phyloP scores from a whole-genome alignment of 2,113 vertebrate genomes.

The Prolemur simus region DNA sequence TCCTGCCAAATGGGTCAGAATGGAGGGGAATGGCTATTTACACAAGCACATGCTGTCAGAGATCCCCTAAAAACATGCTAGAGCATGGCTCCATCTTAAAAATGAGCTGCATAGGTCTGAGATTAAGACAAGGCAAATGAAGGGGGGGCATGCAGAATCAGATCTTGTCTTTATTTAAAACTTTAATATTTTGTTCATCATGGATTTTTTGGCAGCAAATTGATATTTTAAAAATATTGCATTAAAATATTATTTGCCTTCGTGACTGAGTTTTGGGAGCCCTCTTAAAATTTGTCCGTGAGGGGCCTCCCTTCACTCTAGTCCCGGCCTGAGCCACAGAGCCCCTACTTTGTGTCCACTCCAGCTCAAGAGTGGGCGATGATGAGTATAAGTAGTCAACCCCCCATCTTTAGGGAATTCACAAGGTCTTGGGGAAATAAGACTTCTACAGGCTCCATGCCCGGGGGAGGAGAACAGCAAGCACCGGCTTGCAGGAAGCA shows the following conservation, averaged over 20 bases:
- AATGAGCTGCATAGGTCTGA: rapidly evolving
- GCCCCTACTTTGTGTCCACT: rapidly evolving
- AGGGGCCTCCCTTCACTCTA: neutral
- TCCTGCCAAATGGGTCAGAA: rapidly evolving
- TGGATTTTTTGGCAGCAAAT: neutral
- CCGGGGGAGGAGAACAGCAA: neutral
- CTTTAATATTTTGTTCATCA: neutral
- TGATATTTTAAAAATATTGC: neutral
- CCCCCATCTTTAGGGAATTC: neutral
- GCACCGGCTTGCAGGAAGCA: neutral
- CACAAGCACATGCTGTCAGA: neutral
- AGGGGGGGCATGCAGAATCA: rapidly evolving
- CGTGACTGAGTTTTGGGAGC: neutral
- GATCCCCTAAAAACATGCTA: neutral
- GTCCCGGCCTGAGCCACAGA: neutral
- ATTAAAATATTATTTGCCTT: neutral
- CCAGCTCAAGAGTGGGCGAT: neutral
- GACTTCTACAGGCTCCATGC: neutral
- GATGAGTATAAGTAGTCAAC: neutral
- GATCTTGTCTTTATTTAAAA: neutral
- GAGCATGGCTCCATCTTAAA: neutral
- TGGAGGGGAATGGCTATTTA: neutral
- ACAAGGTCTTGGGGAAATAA: neutral
- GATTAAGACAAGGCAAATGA: neutral
- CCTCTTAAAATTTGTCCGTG: neutral